Evolutionary conservation across 2,797 vertebrate species (phyloP), one percentile per base, ranked within the genome.

Genomic region (Enteromius thamalakanensis): DNA sequence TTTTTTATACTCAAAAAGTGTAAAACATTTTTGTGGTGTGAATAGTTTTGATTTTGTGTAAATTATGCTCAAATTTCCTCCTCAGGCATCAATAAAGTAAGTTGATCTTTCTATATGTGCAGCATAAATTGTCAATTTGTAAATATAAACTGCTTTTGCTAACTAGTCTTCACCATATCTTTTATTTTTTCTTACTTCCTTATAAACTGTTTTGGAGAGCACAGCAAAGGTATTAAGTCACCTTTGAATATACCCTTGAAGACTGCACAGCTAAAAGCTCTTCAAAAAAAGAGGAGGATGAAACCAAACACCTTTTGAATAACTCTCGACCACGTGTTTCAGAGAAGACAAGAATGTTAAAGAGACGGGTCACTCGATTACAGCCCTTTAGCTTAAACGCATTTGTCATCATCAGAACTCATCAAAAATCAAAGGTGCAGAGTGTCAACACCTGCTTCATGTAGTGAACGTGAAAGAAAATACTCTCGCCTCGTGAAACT

Each of bases 251-350:
- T 82, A 85, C 85, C 86, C 74, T 86, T 80, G 87, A 86, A 91
- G 84, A 87, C 87, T 89, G 62, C 87, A 60, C 86, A 86, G 89
- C 86, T 51, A 86, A 58, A 58, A 88, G 89, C 81, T 62, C 83
- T 82, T 87, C 86, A 89, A 89, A 91, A 92, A 91, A 87, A 89
- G 87, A 84, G 87, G 87, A 60, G 85, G 88, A 64, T 91, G 92
- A 92, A 94, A 93, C 91, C 88, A 62, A 90, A 94, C 92, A 93
- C 93, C 87, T 85, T 81, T 67, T 90, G 91, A 92, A 92, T 91
- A 93, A 32, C 87, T 88, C 85, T 32, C 58, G 62, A 89, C 92
- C 86, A 92, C 65, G 77, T 79, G 88, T 90, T 89, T 89, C 89
- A 89, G 84, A 88, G 86, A 82, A 90, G 88, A 37, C 88, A 76